These are phyloP conservation scores for Coturnix japonica DNA, from an alignment of 2,113 vertebrate genomes.

Conservation along the genomic window DNA sequence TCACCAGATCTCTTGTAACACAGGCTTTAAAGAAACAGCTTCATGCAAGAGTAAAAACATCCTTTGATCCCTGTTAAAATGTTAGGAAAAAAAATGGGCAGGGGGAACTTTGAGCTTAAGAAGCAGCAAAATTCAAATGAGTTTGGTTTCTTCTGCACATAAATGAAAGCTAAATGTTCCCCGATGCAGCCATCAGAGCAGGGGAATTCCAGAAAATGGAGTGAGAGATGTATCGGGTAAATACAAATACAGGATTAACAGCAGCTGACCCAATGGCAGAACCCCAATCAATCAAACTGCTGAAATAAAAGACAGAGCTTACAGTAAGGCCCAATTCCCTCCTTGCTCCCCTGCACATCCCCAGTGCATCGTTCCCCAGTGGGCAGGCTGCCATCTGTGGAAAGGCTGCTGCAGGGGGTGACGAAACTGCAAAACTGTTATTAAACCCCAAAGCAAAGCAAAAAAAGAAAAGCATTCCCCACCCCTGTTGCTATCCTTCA, in stretches of 20 bases:
- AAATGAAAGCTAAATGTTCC: background rate
- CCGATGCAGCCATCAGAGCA: background rate
- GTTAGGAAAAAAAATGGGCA: background rate
- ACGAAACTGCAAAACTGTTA: background rate
- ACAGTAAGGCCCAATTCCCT: background rate
- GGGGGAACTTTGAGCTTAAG: background rate
- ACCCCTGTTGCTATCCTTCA: background rate
- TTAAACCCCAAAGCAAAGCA: conserved; percentile 21
- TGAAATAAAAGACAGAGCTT: background rate
- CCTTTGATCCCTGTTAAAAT: conserved; percentile 38
- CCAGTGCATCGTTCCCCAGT: background rate
- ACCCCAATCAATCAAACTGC: background rate
- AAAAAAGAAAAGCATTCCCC: background rate
- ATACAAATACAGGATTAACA: conserved; percentile 34
- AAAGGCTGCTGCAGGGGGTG: background rate
- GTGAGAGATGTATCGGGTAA: background rate
- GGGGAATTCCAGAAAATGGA: conserved; percentile 28
- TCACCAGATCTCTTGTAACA: conserved; percentile 25
- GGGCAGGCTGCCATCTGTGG: background rate
- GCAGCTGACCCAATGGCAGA: background rate
- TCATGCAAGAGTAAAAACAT: conserved; percentile 32
- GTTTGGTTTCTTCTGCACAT: conserved; percentile 14
- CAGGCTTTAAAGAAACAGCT: conserved; percentile 42
- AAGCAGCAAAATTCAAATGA: background rate
- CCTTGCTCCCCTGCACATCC: background rate